A percentile compares a stretch with the other conserved stretches of the same genome.
Conservation (phyloP, 2,797 vertebrate species). For the Atherinosoma microstoma region DNA sequence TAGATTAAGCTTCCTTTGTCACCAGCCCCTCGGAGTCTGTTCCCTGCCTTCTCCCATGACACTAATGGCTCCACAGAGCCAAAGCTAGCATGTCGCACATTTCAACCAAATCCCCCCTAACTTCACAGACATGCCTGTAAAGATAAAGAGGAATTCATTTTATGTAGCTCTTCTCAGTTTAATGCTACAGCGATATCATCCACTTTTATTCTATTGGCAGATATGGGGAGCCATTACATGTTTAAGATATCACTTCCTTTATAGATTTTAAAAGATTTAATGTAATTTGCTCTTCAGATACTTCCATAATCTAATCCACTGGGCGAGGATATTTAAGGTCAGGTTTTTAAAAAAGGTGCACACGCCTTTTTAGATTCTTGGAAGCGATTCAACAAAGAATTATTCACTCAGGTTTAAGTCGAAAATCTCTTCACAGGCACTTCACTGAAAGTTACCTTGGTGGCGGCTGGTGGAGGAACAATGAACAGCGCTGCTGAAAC, state of each 20-base stretch:
- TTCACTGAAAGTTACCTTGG: conserved; percentile 58
- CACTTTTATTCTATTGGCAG: conserved; percentile 60
- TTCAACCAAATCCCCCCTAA: conserved; percentile 75
- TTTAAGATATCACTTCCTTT: conserved; percentile 68
- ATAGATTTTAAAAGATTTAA: conserved; percentile 74
- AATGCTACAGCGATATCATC: conserved; percentile 55
- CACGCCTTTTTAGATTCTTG: conserved; percentile 63
- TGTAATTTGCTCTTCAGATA: conserved; percentile 67
- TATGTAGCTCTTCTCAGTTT: conserved; percentile 58
- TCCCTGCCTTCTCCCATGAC: conserved; percentile 71
- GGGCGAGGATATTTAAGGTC: conserved; percentile 70
- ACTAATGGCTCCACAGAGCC: conserved; percentile 70
- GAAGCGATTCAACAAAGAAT: conserved; percentile 59
- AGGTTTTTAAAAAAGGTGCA: conserved; percentile 56
- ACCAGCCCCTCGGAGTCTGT: conserved; percentile 62
- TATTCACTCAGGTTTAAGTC: conserved; percentile 55
- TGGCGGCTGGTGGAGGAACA: conserved; percentile 31
- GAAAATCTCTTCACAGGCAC: conserved; percentile 60
- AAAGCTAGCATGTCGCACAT: conserved; percentile 73
- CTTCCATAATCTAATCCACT: conserved; percentile 67
- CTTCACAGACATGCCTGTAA: conserved; percentile 78
- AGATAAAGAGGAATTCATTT: conserved; percentile 74
- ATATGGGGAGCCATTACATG: conserved; percentile 61
- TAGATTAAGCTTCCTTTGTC: conserved; percentile 76
- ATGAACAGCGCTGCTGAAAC: conserved; percentile 41